These are phyloP conservation scores for Darevskia mixta DNA, from an alignment of 2,797 vertebrate genomes.

Conservation along the genomic window DNA sequence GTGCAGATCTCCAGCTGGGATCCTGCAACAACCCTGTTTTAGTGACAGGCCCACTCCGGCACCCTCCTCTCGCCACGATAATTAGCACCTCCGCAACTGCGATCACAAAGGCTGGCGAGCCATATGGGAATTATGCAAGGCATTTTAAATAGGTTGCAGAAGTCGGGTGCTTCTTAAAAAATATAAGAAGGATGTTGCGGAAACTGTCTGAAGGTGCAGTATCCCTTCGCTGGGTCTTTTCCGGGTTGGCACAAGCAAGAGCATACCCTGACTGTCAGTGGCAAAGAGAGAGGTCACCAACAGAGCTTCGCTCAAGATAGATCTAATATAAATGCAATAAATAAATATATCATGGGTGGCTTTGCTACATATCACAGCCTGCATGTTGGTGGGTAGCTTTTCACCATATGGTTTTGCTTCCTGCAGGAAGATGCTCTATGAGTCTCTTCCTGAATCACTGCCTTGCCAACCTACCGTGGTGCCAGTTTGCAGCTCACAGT, in stretches of 20 bases:
- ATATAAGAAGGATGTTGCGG: neutral
- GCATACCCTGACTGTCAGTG: neutral
- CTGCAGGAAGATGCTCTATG: neutral
- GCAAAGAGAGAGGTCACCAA: neutral
- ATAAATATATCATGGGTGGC: neutral
- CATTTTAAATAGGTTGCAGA: neutral
- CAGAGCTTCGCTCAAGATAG: no score
- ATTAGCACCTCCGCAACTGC: conserved; percentile 37
- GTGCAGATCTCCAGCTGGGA: neutral
- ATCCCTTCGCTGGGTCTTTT: neutral
- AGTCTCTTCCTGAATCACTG: neutral
- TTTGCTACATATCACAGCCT: neutral
- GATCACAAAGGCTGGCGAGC: neutral
- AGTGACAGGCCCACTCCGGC: neutral
- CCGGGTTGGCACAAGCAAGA: fast-evolving
- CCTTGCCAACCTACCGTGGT: neutral
- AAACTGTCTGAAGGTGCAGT: neutral
- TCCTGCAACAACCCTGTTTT: neutral
- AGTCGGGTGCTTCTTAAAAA: neutral
- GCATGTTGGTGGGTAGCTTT: neutral
- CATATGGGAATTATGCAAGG: conserved; percentile 32
- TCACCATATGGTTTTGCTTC: neutral
- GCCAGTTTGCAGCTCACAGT: no score
- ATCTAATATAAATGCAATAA: no score
- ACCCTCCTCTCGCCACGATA: neutral